Percentiles rank a stretch among this genome's conserved stretches.
These are phyloP conservation scores for Aplysina aerophoba DNA, from an alignment of 37 sponge, comb jelly and placozoan genomes.

Conservation along the genomic window DNA sequence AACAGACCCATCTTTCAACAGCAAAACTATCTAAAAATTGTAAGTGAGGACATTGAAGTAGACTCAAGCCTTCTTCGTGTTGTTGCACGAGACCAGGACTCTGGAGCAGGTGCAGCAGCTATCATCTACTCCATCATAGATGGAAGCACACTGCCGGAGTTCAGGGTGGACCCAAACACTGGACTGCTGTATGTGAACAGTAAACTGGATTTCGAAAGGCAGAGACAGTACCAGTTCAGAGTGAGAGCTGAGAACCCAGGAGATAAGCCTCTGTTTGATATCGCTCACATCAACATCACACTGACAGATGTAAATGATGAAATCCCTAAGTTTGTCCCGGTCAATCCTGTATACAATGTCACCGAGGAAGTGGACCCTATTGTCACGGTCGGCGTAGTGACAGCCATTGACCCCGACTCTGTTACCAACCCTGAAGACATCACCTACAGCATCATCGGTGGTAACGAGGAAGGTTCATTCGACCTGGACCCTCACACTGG, in stretches of 20 bases:
- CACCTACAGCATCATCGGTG: slow-evolving; percentile 46
- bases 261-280: not conserved
- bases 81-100: slow-evolving; percentile 60
- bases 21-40: not conserved
- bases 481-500: slow-evolving; percentile 38
- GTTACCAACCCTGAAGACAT: slow-evolving; percentile 43
- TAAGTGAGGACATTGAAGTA: slow-evolving; percentile 42
- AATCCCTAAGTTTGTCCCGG: slow-evolving; percentile 46
- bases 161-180: slow-evolving; percentile 40
- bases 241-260: slow-evolving; percentile 23
- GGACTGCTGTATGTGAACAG: slow-evolving; percentile 40
- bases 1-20: slow-evolving; percentile 46
- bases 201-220: slow-evolving; percentile 51
- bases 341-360: not conserved
- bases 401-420: slow-evolving; percentile 52
- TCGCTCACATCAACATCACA: slow-evolving; percentile 38
- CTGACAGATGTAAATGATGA: slow-evolving; percentile 69
- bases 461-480: slow-evolving; percentile 42
- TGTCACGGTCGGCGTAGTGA: not conserved
- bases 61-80: slow-evolving; percentile 41
- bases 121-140: slow-evolving; percentile 56
- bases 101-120: slow-evolving; percentile 9
- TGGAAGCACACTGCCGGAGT: slow-evolving; percentile 36
- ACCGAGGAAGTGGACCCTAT: slow-evolving; percentile 41
- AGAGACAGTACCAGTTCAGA: slow-evolving; percentile 2